Conservation (phyloP, 2,888 invertebrate species). For the Cheilosia pagana region DNA sequence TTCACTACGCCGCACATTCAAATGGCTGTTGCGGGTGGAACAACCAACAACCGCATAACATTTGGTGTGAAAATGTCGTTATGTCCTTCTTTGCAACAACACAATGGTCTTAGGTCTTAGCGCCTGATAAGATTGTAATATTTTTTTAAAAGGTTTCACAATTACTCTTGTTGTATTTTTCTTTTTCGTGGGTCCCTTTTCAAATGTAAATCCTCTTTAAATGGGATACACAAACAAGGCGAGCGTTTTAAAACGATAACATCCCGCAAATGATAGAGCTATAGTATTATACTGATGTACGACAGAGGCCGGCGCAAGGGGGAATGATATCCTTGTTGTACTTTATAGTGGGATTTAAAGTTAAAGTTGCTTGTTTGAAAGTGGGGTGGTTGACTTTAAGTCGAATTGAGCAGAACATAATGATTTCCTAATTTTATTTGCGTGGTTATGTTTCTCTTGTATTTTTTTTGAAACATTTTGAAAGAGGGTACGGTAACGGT, state of each 20-base stretch:
- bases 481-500: conserved; percentile 4
- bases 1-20: conserved; percentile 1
- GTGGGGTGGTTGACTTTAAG: conserved; percentile 62
- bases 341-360: conserved; percentile 67
- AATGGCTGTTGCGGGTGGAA: conserved; percentile 31
- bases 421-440: conserved; percentile 74
- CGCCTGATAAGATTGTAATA: conserved; percentile 75
- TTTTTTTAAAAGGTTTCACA: conserved; percentile 75
- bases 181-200: conserved; percentile 46
- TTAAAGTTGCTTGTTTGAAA: conserved; percentile 48
- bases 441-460: too few relatives aligned
- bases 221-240: conserved; percentile 72
- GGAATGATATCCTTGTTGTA: conserved; percentile 26
- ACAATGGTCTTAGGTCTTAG: conserved; percentile 73
- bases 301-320: conserved; percentile 14
- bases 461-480: conserved; percentile 10
- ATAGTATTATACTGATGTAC: neutral
- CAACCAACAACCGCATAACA: conserved; percentile 12
- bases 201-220: conserved; percentile 74
- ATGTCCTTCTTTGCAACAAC: conserved; percentile 65
- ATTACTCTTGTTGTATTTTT: conserved; percentile 68
- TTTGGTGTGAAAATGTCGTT: conserved; percentile 74
- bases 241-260: conserved; percentile 54
- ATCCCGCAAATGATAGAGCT: conserved; percentile 48
- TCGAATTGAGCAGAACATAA: conserved; percentile 73